Evolutionary conservation across 2,888 invertebrate species (phyloP).

Genomic region (Drosophila limbata): DNA sequence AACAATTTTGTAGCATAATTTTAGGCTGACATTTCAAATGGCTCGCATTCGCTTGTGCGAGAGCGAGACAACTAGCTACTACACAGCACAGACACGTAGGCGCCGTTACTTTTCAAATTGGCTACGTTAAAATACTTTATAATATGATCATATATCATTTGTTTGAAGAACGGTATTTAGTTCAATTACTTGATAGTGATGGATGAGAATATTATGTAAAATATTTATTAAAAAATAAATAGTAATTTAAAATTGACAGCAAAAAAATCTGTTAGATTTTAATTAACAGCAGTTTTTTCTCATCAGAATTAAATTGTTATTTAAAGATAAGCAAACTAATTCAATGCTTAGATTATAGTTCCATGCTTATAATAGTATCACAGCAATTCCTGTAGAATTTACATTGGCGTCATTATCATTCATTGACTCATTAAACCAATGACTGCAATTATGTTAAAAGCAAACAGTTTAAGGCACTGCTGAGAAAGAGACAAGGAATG

Average conservation of each 20-base stretch:
- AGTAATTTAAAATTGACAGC: background rate
- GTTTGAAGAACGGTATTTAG: conserved; percentile 5
- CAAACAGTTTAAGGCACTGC: conserved; percentile 48
- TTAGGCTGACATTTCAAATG: conserved; percentile 51
- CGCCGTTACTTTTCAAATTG: conserved; percentile 55
- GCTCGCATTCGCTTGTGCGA: conserved; percentile 4
- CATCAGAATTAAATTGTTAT: too few species aligned
- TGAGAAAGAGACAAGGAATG: conserved; percentile 27
- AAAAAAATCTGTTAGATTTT: too few species aligned
- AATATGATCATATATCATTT: conserved; percentile 33
- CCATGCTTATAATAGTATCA: too few species aligned
- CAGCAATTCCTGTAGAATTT: background rate
- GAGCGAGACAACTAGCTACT: conserved; percentile 38
- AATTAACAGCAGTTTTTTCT: too few species aligned
- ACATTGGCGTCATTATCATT: conserved; percentile 24
- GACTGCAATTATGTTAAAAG: conserved; percentile 56
- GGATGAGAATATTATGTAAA: background rate
- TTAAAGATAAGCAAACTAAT: too few species aligned
- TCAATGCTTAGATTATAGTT: too few species aligned
- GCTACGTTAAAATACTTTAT: conserved; percentile 18
- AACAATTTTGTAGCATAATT: conserved; percentile 76
- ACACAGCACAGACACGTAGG: conserved; percentile 54
- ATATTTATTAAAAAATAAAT: background rate
- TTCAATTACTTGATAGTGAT: conserved; percentile 15
- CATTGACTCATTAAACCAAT: conserved; percentile 48